phyloP scores from a whole-genome alignment of 1,140 invertebrate genomes.

The Aphaenogaster floridana region DNA sequence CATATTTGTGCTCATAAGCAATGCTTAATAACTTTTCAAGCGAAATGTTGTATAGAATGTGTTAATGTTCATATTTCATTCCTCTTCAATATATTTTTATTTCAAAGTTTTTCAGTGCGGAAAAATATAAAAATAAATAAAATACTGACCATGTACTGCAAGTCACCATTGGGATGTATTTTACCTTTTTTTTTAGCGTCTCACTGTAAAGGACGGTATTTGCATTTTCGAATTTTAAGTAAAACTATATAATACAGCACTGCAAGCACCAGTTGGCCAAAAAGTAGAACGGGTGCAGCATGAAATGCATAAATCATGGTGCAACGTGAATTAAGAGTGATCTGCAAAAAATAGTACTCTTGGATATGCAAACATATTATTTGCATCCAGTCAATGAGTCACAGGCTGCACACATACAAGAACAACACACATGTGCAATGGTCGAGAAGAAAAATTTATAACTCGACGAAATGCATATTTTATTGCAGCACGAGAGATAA shows the following conservation, averaged over 20 bases:
- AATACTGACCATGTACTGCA: conserved; percentile 21
- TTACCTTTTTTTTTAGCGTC: conserved; percentile 7
- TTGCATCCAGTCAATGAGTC: conserved; percentile 36
- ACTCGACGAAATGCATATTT: conserved; percentile 37
- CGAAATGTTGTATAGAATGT: background rate
- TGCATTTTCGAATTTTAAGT: conserved; percentile 56
- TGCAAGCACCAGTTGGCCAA: conserved; percentile 14
- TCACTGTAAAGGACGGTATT: conserved; percentile 24
- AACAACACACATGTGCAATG: background rate
- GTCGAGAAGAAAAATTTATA: background rate
- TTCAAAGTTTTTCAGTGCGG: background rate
- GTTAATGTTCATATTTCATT: conserved; percentile 27
- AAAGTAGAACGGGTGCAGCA: conserved; percentile 34
- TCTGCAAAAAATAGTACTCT: conserved; percentile 23
- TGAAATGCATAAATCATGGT: conserved; percentile 39
- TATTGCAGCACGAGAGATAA: conserved; percentile 14
- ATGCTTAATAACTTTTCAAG: background rate
- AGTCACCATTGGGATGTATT: conserved; percentile 10
- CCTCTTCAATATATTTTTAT: background rate
- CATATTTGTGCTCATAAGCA: background rate
- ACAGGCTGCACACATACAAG: background rate
- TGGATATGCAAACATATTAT: conserved; percentile 32
- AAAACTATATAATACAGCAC: conserved; percentile 20
- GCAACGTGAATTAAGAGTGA: conserved; percentile 47
- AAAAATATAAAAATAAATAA: conserved; percentile 38